Evolutionary conservation across 2,113 vertebrate genomes (phyloP).

Genomic region (Pygoscelis adeliae): DNA sequence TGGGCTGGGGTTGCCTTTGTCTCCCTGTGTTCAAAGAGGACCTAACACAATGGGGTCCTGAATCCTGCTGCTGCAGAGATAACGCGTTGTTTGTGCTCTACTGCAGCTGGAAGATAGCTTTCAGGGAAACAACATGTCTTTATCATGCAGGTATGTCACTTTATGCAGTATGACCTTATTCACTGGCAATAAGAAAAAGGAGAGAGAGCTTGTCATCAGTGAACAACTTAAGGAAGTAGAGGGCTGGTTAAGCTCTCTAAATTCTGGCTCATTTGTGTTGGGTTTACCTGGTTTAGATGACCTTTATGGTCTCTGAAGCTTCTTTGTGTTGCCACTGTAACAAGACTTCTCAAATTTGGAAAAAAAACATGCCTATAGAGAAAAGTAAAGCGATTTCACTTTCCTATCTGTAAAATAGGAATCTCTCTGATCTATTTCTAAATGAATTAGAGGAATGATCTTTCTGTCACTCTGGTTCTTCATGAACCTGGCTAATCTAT

Average conservation of each 20-base stretch:
- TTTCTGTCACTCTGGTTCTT: not conserved
- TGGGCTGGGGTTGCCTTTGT: not conserved
- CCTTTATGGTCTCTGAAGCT: not conserved
- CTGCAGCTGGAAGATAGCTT: not conserved
- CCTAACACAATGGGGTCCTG: not conserved
- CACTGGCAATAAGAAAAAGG: not conserved
- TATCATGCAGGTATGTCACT: not conserved
- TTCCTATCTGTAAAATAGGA: not conserved
- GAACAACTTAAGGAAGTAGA: not conserved
- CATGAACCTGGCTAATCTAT: not conserved
- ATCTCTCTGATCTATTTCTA: not conserved
- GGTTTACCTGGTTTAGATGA: not conserved
- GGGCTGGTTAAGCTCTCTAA: not conserved
- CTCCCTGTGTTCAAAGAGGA: not conserved
- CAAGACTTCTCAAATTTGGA: not conserved
- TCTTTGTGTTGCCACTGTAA: not conserved
- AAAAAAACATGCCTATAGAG: not conserved
- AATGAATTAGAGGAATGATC: not conserved
- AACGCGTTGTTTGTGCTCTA: not conserved
- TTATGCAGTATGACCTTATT: not conserved
- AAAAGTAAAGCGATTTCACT: not conserved
- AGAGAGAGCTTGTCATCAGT: not conserved
- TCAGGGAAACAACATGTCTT: not conserved
- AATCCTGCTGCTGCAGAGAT: not conserved
- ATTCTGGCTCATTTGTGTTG: not conserved